Percentiles rank a stretch among this genome's conserved stretches.
These are phyloP conservation scores for Nyctibius grandis DNA, from an alignment of 2,797 vertebrate species.

Conservation along the genomic window DNA sequence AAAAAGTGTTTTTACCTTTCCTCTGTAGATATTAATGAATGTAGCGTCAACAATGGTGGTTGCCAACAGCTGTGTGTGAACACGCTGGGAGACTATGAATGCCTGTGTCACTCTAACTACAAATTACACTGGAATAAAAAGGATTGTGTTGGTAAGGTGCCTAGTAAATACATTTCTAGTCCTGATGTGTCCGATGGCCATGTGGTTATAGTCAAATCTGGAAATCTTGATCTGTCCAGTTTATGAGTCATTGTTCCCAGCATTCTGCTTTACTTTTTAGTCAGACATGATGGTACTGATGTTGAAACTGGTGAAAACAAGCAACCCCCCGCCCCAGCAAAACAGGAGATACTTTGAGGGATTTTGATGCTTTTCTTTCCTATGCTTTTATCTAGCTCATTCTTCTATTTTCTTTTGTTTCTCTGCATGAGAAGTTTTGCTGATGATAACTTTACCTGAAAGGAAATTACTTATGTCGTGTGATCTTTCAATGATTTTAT, in stretches of 20 bases:
- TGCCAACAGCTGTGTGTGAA: conserved; percentile 93
- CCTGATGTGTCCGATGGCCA: neutral
- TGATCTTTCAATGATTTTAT: neutral
- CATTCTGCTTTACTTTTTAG: neutral
- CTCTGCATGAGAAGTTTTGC: conserved; percentile 21
- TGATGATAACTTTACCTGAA: neutral
- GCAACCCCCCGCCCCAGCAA: neutral
- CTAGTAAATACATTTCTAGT: neutral
- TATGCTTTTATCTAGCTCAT: conserved; percentile 64
- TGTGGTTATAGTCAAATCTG: neutral
- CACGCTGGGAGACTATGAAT: conserved; percentile 85
- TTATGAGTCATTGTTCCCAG: neutral
- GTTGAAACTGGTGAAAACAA: conserved; percentile 52
- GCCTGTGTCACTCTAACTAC: conserved; percentile 86
- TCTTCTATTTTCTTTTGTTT: conserved; percentile 42
- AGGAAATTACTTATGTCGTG: neutral
- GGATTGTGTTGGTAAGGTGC: conserved; percentile 94
- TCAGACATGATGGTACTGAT: neutral
- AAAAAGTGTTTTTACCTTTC: neutral
- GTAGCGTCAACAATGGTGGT: conserved; percentile 93
- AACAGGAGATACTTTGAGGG: conserved; percentile 97
- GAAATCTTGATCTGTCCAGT: neutral
- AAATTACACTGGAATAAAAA: conserved; percentile 98
- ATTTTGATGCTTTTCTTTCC: conserved; percentile 71
- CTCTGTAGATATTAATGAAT: conserved; percentile 90